phyloP scores from a whole-genome alignment of 2,888 invertebrate genomes.

The Muscina levida region DNA sequence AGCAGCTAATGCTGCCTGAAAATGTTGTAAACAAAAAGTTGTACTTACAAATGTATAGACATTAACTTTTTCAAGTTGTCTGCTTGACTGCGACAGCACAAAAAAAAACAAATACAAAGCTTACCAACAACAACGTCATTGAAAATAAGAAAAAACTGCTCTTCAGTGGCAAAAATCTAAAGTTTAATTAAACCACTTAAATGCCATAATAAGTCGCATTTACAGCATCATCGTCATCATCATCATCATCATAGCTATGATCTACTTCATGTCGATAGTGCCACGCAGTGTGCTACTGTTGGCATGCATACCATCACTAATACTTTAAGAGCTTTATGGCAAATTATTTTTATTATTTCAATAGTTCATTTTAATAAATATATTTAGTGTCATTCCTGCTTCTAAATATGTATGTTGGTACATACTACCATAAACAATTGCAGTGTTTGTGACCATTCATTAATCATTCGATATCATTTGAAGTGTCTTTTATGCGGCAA shows the following conservation, averaged over 20 bases:
- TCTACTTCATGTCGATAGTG: slow-evolving; percentile 13
- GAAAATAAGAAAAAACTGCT: slow-evolving; percentile 7
- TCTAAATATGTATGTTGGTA: not conserved
- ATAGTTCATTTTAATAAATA: not conserved
- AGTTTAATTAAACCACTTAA: slow-evolving; percentile 63
- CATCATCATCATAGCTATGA: not conserved
- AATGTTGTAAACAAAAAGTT: slow-evolving; percentile 29
- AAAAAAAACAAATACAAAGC: slow-evolving; percentile 10
- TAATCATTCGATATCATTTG: slow-evolving; percentile 56
- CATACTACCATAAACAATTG: not conserved
- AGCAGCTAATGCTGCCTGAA: not conserved
- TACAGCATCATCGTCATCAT: slow-evolving; percentile 36
- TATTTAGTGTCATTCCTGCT: slow-evolving; percentile 42
- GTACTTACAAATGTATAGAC: slow-evolving; percentile 6
- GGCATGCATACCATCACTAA: not conserved
- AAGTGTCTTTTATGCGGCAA: slow-evolving; percentile 46
- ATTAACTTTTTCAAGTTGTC: slow-evolving; percentile 50
- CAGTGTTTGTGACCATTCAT: slow-evolving; percentile 24
- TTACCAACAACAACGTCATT: not conserved
- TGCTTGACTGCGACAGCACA: slow-evolving; percentile 23
- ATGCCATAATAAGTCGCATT: slow-evolving; percentile 49
- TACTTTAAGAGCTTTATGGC: not conserved
- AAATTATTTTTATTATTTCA: slow-evolving; percentile 16
- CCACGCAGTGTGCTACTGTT: slow-evolving; percentile 2
- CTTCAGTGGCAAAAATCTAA: slow-evolving; percentile 32